Conservation (phyloP, 2,888 invertebrate genomes). For the Cloeon dipterum region DNA sequence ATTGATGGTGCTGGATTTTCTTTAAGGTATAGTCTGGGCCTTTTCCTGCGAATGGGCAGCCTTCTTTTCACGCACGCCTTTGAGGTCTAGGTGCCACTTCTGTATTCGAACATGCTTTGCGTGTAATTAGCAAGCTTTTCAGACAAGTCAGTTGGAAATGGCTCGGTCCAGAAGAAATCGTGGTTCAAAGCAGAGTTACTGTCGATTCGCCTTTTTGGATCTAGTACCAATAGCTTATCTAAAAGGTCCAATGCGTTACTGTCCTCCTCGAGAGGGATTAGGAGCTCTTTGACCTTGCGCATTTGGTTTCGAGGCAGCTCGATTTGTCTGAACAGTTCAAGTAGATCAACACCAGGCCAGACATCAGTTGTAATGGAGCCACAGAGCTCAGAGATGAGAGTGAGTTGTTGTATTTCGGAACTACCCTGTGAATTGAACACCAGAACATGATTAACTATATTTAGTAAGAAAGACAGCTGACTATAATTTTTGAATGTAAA, state of each 20-base stretch:
- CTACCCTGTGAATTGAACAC: constrained; percentile 41
- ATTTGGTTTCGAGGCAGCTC: constrained; percentile 72
- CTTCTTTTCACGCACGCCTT: constrained; percentile 23
- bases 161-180: constrained; percentile 97
- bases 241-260: constrained; percentile 79
- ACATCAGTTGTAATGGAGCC: constrained; percentile 84
- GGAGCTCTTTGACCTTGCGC: constrained; percentile 45
- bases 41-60: constrained; percentile 5
- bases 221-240: constrained; percentile 74
- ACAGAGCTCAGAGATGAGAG: constrained; percentile 84
- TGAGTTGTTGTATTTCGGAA: constrained; percentile 89
- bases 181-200: constrained; percentile 88
- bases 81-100: constrained; percentile 58
- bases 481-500: too few species aligned
- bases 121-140: constrained; percentile 82
- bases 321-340: constrained; percentile 73
- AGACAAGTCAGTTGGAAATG: constrained; percentile 76
- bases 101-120: constrained; percentile 87
- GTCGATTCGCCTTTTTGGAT: constrained; percentile 71
- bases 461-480: too few species aligned
- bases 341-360: constrained; percentile 80
- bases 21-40: constrained; percentile 13
- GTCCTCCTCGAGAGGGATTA: constrained; percentile 78
- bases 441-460: background rate
- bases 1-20: too few species aligned